Evolutionary conservation across 92 coral and sea anemone genomes (phyloP).

Genomic region (Umimayanthus chanpuru): DNA sequence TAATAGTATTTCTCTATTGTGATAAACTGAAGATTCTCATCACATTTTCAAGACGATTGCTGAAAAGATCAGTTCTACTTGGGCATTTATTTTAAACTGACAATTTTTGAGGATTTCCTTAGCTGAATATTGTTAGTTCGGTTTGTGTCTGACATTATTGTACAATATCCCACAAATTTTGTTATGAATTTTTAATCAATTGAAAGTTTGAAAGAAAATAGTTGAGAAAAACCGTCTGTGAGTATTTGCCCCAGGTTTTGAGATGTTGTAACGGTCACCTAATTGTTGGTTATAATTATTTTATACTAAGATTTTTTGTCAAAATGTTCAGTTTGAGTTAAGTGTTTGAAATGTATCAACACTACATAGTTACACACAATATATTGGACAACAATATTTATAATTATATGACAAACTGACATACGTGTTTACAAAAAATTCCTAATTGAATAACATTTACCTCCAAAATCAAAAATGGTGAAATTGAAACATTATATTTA

Average conservation of each 20-base stretch:
- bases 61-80: neutral
- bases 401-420: neutral
- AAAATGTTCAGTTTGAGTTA: neutral
- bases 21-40: neutral
- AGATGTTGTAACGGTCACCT: neutral
- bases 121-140: neutral
- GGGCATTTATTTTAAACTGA: too few relatives aligned
- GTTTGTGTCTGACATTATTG: neutral
- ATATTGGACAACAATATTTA: neutral
- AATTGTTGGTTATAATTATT: neutral
- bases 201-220: constrained; percentile 1
- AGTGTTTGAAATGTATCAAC: neutral
- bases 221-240: constrained; percentile 15
- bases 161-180: neutral
- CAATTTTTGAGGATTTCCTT: neutral
- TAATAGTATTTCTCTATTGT: neutral
- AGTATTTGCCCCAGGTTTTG: neutral
- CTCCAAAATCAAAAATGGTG: neutral
- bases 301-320: too few relatives aligned
- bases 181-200: constrained; percentile 42
- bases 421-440: too few relatives aligned
- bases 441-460: neutral
- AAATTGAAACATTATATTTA: neutral
- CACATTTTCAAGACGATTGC: neutral
- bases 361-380: neutral